phyloP scores from a whole-genome alignment of 2,797 vertebrate species.

The Percopsis omiscomaycus region DNA sequence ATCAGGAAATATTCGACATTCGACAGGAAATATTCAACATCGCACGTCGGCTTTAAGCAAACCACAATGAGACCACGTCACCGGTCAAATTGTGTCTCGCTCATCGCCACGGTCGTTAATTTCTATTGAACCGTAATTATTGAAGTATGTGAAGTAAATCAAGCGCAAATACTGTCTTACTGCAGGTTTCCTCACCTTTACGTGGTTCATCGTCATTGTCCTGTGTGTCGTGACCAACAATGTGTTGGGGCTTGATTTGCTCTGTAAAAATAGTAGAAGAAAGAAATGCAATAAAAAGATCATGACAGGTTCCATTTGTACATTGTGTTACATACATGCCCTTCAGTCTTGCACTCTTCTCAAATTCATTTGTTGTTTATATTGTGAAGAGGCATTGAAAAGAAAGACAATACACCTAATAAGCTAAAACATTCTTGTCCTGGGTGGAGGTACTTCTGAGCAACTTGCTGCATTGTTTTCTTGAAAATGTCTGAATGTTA shows the following conservation, averaged over 20 bases:
- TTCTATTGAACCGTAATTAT: too few relatives aligned
- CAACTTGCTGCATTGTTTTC: not conserved
- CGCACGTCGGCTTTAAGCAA: too few relatives aligned
- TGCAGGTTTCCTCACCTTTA: conserved; percentile 80
- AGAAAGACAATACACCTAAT: conserved; percentile 26
- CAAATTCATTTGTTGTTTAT: conserved; percentile 27
- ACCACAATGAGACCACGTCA: too few relatives aligned
- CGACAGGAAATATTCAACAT: too few relatives aligned
- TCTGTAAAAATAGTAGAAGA: conserved; percentile 75
- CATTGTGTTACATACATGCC: too few relatives aligned
- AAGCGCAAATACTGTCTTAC: not conserved
- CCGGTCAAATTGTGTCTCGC: too few relatives aligned
- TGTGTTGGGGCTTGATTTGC: conserved; percentile 90
- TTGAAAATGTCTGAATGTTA: conserved; percentile 6
- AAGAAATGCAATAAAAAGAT: not conserved
- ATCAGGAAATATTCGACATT: too few relatives aligned
- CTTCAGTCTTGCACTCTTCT: not conserved
- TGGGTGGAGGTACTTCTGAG: conserved; percentile 32
- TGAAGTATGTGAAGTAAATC: not conserved
- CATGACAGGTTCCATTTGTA: too few relatives aligned
- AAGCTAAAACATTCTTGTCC: conserved; percentile 30
- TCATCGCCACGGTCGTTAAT: too few relatives aligned
- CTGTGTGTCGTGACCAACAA: conserved; percentile 87
- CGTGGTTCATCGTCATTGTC: conserved; percentile 90
- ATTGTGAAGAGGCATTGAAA: conserved; percentile 1